Conservation (phyloP, 2,113 vertebrate species). For the Brachionichthys hirsutus region DNA sequence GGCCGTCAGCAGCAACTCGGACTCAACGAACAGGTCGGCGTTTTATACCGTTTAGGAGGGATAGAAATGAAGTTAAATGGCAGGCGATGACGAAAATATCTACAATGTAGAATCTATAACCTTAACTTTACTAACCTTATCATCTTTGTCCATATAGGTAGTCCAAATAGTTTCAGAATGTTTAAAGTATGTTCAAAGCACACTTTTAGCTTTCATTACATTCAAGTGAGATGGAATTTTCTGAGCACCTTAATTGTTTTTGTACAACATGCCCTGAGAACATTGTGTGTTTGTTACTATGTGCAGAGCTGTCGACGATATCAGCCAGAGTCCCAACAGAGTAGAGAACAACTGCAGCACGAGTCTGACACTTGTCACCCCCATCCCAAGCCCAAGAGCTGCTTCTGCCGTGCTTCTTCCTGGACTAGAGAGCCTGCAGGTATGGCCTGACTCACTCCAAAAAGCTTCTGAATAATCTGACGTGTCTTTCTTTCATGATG, state of each 20-base stretch:
- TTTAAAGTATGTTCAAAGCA: too few species aligned
- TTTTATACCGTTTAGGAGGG: not conserved
- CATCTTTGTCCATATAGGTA: too few species aligned
- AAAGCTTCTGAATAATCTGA: not conserved
- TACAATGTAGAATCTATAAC: too few species aligned
- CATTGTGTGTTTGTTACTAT: constrained; percentile 11
- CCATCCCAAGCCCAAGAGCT: constrained; percentile 82
- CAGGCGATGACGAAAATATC: too few species aligned
- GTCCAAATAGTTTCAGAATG: too few species aligned
- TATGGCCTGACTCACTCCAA: constrained; percentile 43
- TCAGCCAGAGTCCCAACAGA: constrained; percentile 84
- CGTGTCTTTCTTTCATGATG: not conserved
- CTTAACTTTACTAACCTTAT: too few species aligned
- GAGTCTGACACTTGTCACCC: constrained; percentile 73
- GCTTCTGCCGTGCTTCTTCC: constrained; percentile 82
- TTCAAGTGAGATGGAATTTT: too few species aligned
- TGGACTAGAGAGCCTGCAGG: constrained; percentile 87
- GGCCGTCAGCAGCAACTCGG: constrained; percentile 85
- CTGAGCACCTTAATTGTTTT: too few species aligned
- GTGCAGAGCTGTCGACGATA: constrained; percentile 84
- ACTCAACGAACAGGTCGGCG: constrained; percentile 84
- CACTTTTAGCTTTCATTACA: too few species aligned
- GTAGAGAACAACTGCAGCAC: constrained; percentile 78
- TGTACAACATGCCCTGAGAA: too few species aligned
- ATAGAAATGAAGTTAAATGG: not conserved